Conservation (phyloP, 2,797 vertebrate genomes). For the Poliocrania exsul region DNA sequence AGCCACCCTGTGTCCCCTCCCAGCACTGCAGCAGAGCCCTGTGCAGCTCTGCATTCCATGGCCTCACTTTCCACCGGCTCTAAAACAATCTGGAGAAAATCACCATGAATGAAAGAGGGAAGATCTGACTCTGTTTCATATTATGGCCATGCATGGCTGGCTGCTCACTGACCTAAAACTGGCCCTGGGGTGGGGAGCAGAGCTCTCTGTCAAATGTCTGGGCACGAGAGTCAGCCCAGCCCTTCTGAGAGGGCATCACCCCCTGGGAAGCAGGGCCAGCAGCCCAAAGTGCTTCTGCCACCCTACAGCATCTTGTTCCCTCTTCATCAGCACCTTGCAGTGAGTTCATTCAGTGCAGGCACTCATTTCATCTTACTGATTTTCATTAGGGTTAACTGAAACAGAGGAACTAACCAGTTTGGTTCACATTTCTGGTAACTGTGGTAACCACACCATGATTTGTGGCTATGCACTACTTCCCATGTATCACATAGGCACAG, state of each 20-base stretch:
- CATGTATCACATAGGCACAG: not conserved
- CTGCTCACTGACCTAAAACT: not conserved
- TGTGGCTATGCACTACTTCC: not conserved
- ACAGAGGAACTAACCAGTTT: not conserved
- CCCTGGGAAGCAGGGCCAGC: rapidly evolving
- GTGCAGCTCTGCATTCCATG: not conserved
- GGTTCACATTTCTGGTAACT: not conserved
- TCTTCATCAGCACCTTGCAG: not conserved
- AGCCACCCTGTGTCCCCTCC: not conserved
- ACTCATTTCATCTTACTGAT: not conserved
- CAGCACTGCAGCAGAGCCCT: not conserved
- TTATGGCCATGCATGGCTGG: not conserved
- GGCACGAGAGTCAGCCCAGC: not conserved
- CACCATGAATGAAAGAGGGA: not conserved
- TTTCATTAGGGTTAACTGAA: not conserved
- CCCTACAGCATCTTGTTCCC: not conserved
- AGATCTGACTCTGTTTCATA: not conserved
- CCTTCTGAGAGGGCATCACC: not conserved
- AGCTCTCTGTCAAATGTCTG: not conserved
- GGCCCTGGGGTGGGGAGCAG: not conserved
- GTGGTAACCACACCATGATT: not conserved
- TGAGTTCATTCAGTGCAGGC: not conserved
- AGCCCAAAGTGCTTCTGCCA: not conserved
- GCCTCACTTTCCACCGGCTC: not conserved
- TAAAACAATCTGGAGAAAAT: not conserved